Base-by-base conservation (phyloP, 2,113 vertebrate species). In the Megaleporinus macrocephalus region DNA sequence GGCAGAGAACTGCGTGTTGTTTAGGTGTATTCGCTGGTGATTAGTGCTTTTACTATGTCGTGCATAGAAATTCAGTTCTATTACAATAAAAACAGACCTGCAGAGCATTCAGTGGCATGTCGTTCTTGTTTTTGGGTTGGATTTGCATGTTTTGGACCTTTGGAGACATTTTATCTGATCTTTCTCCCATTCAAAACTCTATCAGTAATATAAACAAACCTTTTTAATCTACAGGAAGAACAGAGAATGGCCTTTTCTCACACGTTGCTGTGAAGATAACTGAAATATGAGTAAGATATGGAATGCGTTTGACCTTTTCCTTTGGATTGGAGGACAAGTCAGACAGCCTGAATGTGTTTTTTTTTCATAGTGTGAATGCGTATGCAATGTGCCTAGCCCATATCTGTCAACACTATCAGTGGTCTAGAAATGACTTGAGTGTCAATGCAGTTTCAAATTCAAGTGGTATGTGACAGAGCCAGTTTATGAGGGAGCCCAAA, bases 1-100 rank as follows among this genome's bases (percentile, higher is more conserved):
- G 89, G 90, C 86, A 93, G 87, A 81, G 30, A 93, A 89, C 84
- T 87, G 92, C 89, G 86, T 90, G 90, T 92, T 89, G 93, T 96
- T 94, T 91, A 90, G 91, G 88, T 93, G 94, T 94, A 90, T 94
- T 92, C 91, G 94, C 95, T 95, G 95, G 92, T 85, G 94, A 93
- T 95, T 61, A 94, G 91, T 95, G 95, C 94, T 96, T 94, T 93
- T 91, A 92, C 95, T 95, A 93, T 95, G 91, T 95, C 95, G 94
- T 96, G 95, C 92, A 94, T 95, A 95, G 87, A 92, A 94, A 95
- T 90, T 90, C 92, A 93, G 91, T 95, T 96, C 94, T 95, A 94
- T 96, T 97, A 97, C 95, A 95, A 93, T 93, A 98, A 97, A 97
- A 96, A 97, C 93, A 89, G 92, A 94, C 93, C 90, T 94, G 95